Evolutionary conservation across 2,888 invertebrate species (phyloP).

Genomic region (Diarsia rubi): DNA sequence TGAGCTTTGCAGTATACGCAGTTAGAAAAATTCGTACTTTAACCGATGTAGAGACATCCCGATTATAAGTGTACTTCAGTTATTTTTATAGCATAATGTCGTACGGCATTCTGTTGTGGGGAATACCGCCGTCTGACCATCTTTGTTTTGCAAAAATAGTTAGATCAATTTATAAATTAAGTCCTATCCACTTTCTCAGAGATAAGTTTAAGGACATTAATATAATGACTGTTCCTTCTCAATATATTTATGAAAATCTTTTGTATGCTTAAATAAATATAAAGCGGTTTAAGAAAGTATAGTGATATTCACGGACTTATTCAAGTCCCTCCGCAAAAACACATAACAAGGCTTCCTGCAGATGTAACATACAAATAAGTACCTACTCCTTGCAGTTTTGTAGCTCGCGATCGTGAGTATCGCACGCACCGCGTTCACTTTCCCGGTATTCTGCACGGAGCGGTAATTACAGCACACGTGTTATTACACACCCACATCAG

Average conservation of each 20-base stretch:
- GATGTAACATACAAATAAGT: neutral
- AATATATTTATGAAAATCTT: no score
- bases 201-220: no score
- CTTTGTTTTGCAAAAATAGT: neutral
- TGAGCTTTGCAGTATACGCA: no score
- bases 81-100: neutral
- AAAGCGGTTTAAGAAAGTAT: no score
- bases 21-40: no score
- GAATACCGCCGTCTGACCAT: neutral
- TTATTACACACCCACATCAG: constrained; percentile 31
- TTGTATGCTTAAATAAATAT: no score
- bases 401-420: neutral
- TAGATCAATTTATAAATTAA: neutral
- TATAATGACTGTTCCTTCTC: no score
- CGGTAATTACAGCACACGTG: constrained; percentile 33
- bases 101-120: neutral
- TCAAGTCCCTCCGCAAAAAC: neutral
- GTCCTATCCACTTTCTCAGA: neutral
- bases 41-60: no score
- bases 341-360: neutral
- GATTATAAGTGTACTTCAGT: no score
- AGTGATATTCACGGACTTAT: neutral
- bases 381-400: neutral
- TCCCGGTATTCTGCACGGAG: neutral
- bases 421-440: constrained; percentile 23